Evolutionary conservation across 2,888 invertebrate species (phyloP).

Genomic region (Heliconius cydno): DNA sequence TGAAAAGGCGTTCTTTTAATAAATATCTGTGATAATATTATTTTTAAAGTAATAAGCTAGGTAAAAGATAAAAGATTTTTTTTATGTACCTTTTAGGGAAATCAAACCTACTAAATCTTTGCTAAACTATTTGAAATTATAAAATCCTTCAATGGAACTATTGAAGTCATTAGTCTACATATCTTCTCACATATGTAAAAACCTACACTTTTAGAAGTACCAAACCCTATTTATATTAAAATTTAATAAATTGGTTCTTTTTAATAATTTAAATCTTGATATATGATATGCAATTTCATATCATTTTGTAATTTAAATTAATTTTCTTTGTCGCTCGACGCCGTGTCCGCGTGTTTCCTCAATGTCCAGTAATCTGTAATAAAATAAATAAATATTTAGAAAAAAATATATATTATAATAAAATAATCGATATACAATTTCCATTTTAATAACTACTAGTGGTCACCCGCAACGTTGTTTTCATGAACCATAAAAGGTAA

Average conservation of each 20-base stretch:
- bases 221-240: constrained; percentile 49
- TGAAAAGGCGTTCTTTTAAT: constrained; percentile 6
- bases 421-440: no score
- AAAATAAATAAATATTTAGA: constrained; percentile 51
- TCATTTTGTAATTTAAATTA: constrained; percentile 53
- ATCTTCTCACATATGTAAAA: background rate
- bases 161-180: background rate
- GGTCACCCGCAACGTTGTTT: no score
- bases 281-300: constrained; percentile 45
- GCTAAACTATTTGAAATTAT: background rate
- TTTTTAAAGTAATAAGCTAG: background rate
- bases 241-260: constrained; percentile 53
- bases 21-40: constrained; percentile 6
- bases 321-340: constrained; percentile 78
- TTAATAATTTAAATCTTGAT: constrained; percentile 53
- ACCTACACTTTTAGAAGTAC: constrained; percentile 2
- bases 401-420: background rate
- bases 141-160: background rate
- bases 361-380: constrained; percentile 82
- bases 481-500: no score
- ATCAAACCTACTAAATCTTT: background rate
- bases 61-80: no score
- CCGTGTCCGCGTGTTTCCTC: constrained; percentile 73
- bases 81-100: no score
- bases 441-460: no score